Conservation (phyloP, 1,140 invertebrate species). For the Sogatella furcifera region DNA sequence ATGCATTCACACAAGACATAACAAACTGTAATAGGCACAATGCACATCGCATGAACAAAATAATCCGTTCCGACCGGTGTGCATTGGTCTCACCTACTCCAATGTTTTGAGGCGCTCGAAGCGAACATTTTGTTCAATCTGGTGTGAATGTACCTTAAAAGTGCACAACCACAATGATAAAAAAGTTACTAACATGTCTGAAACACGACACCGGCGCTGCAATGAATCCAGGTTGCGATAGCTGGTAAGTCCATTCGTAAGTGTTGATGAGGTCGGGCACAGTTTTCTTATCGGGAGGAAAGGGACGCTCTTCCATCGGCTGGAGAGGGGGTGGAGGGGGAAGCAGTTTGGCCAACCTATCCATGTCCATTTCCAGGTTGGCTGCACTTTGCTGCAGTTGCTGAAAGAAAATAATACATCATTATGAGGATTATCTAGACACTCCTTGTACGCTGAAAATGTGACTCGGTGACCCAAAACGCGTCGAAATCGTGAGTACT, state of each 20-base stretch:
- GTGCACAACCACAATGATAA: not conserved
- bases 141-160: too few species aligned
- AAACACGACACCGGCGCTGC: slow-evolving; percentile 85
- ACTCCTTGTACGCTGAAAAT: too few species aligned
- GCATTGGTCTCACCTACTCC: too few species aligned
- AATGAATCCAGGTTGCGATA: slow-evolving; percentile 62
- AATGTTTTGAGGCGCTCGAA: too few species aligned
- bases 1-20: too few species aligned
- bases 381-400: not conserved
- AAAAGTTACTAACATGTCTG: slow-evolving; percentile 53
- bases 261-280: slow-evolving; percentile 53
- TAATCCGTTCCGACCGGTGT: too few species aligned
- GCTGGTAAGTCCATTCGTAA: slow-evolving; percentile 71
- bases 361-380: slow-evolving; percentile 6
- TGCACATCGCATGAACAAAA: too few species aligned
- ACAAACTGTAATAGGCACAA: too few species aligned
- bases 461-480: too few species aligned
- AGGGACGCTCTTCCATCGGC: slow-evolving; percentile 15
- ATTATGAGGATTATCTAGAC: too few species aligned
- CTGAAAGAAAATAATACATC: not conserved
- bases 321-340: slow-evolving; percentile 14
- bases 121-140: too few species aligned
- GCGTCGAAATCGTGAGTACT: too few species aligned
- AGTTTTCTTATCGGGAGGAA: slow-evolving; percentile 31
- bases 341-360: slow-evolving; percentile 5